phyloP scores from a whole-genome alignment of 2,113 vertebrate genomes.

The Psilopsiagon aymara region DNA sequence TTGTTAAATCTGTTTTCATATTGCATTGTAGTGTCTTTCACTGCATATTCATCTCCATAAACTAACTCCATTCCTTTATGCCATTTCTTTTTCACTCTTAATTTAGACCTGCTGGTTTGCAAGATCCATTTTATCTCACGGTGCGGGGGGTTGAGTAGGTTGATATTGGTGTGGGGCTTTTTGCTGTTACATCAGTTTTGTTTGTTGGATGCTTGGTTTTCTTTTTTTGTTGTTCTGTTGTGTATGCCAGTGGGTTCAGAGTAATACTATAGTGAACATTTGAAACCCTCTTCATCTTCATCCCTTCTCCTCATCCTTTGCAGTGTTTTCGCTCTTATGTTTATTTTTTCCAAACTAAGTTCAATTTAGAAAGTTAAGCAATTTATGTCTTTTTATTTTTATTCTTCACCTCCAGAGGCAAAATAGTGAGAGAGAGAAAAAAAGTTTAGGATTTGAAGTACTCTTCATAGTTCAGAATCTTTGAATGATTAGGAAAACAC shows the following conservation, averaged over 20 bases:
- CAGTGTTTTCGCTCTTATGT: neutral
- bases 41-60: neutral
- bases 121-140: neutral
- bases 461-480: neutral
- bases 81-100: neutral
- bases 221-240: neutral
- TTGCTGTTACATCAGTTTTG: neutral
- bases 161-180: neutral
- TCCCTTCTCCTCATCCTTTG: neutral
- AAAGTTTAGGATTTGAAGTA: neutral
- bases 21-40: neutral
- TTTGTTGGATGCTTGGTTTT: neutral
- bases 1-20: neutral
- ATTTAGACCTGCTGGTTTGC: neutral
- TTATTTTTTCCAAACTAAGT: neutral
- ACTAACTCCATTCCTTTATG: neutral
- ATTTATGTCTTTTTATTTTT: neutral
- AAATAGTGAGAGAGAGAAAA: neutral
- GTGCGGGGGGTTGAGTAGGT: too few relatives aligned
- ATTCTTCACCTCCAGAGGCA: neutral
- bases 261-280: neutral
- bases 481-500: neutral
- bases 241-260: fast-evolving
- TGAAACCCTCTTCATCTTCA: neutral
- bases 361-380: neutral